Evolutionary conservation across 2,113 vertebrate genomes (phyloP).

Genomic region (Porphyrio hochstetteri): DNA sequence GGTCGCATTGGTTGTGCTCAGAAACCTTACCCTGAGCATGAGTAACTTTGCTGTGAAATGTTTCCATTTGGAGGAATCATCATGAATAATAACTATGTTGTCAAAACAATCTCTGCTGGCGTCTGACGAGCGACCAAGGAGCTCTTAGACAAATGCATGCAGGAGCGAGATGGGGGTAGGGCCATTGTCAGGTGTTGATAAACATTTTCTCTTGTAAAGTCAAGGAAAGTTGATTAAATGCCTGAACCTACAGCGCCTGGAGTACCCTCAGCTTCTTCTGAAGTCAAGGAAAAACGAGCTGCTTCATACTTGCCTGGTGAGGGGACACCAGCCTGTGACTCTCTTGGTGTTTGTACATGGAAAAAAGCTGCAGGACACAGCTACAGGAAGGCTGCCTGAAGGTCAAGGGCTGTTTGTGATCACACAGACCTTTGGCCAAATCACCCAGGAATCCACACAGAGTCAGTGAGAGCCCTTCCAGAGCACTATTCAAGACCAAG

Average conservation of each 20-base stretch:
- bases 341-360: too few relatives aligned
- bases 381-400: background rate
- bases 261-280: background rate
- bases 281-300: background rate
- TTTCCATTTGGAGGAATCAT: background rate
- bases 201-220: background rate
- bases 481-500: background rate
- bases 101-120: conserved; percentile 1
- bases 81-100: background rate
- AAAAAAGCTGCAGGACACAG: background rate
- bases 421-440: background rate
- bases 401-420: background rate
- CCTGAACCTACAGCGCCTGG: background rate
- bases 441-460: background rate
- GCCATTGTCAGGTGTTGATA: background rate
- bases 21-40: background rate
- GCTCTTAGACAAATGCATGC: background rate
- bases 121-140: background rate
- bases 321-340: accelerated
- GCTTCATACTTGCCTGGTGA: accelerated
- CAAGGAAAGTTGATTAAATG: background rate
- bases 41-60: background rate
- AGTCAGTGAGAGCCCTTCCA: background rate
- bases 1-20: accelerated
- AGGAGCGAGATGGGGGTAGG: accelerated